phyloP scores from a whole-genome alignment of 2,797 vertebrate genomes.

The Eulemur mongoz region DNA sequence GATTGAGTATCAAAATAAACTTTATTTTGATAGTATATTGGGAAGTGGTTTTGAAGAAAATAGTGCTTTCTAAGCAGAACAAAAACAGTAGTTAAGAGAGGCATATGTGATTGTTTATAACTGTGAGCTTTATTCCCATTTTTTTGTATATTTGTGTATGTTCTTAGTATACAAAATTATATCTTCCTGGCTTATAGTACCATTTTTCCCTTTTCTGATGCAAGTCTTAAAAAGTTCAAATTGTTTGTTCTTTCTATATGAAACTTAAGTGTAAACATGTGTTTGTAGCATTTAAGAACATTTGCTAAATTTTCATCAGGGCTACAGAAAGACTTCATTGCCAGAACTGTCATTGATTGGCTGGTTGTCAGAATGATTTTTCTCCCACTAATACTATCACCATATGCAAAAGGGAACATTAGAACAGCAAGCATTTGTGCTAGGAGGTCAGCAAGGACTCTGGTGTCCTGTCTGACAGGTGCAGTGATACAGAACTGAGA shows the following conservation, averaged over 20 bases:
- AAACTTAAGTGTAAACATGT: background rate
- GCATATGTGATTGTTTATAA: background rate
- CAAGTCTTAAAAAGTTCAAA: conserved; percentile 7
- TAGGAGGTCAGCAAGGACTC: background rate
- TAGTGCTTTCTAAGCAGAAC: conserved; percentile 38
- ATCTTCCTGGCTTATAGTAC: background rate
- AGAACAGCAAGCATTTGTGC: background rate
- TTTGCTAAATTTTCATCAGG: background rate
- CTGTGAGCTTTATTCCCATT: background rate
- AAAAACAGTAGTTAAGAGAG: background rate
- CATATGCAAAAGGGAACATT: background rate
- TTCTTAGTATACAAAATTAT: background rate
- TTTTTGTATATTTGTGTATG: background rate
- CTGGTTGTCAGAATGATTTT: background rate
- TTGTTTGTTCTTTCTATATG: background rate
- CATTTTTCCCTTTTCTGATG: background rate
- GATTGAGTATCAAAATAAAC: conserved; percentile 7
- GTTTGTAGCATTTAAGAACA: background rate
- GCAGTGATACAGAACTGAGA: background rate
- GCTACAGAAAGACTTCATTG: background rate
- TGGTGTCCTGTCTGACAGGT: background rate
- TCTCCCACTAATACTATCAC: background rate
- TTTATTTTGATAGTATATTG: background rate
- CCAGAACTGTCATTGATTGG: background rate
- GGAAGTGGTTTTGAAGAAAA: conserved; percentile 23